Evolutionary conservation across 2,113 vertebrate genomes (phyloP), one percentile per base, ranked within the genome.

Genomic region (Phyllostomus hastatus): DNA sequence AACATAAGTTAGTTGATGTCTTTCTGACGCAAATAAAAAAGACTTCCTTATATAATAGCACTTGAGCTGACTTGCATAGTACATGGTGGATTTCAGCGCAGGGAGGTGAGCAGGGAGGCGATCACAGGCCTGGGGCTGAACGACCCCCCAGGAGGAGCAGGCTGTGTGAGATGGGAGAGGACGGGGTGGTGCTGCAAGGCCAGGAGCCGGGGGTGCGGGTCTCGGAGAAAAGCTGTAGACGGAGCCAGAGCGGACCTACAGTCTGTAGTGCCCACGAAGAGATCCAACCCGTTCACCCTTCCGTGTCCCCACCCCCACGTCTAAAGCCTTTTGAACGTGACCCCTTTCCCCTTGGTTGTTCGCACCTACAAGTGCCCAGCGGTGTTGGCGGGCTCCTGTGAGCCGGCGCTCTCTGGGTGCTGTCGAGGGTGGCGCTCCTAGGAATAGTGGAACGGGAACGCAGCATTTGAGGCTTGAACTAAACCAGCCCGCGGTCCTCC

Each of bases 21-120:
- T 83, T 84, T 88, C 61, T 79, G 48, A 83, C 67, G 70, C 70
- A 93, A 41, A 41, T 95, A 67, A 73, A 72, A n/a, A 79, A 88
- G 59, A 57, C 59, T 54, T 54, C 38, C 87, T 46, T 10, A 0
- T 35, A 31, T 54, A 54, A 28, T 64, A 57, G 80, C 17, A 4
- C 38, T 22, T 64, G 14, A 57, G 75, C 90, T 20, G 69, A 14
- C 14, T 70, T 48, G 78, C 66, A 31, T 10, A 0, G 73, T 57
- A 26, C 5, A 3, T 16, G 67, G n/a, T 78, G 31, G 75, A 41
- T 82, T 79, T 59, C 72, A 91, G 22, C 52, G 20, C 80, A 12
- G 14, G 38, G 66, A 80, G 19, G 48, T 19, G 64, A 38, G 5
- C 2, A 67, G 41, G 26, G 31, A 50, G 3, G 2, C 9, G 11